Base-by-base conservation (phyloP, 2,888 invertebrate species). In the Folsomia candida region DNA sequence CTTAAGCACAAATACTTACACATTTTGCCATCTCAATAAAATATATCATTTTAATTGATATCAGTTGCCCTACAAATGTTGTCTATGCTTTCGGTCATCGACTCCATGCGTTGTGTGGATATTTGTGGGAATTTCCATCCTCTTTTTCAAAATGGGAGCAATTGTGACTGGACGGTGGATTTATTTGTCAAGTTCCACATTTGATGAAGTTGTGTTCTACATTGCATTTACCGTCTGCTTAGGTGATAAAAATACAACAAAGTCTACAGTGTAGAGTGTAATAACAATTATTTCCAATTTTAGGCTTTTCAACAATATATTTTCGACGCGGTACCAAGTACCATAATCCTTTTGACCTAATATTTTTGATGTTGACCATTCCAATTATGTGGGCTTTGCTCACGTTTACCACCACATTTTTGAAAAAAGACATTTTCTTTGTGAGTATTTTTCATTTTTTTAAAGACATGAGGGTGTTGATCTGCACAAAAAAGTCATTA, bases 91-190 rank as follows among this genome's bases (percentile, higher is more conserved):
- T 61, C 73, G 74, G 6, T 71, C 74, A 14, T 67, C 71, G 24
- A 76, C 76, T 29, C 76, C 76, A 6, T 75, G 74, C 51, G 63
- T 72, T 37, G 74, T 76, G 0, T 76, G 76, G 76, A 68, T 70
- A 18, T 76, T 76, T 37, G 70, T 76, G 6, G 76, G 60, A 20
- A 73, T 74, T 25, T 75, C 76, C 1, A 64, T 76, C 27, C 25
- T 76, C 3, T 76, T 72, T 26, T 76, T 76, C 47, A 76, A 76
- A 70, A 75, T 76, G 76, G 76, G 76, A 28, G 73, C 76, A 24
- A 73, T 76, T 37, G 76, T 76, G 1, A 76, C 76, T 18, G 76
- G 76, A 59, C 27, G 76, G 25, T 76, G 76, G 76, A 76, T 76
- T 58, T 76, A 76, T 27, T 65, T 76, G n/a, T 70, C 71, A 6